Percentiles rank a stretch among this genome's conserved stretches.
phyloP scores from a whole-genome alignment of 53 echinoderm and acorn worm species.

The Holothuria leucospilota region DNA sequence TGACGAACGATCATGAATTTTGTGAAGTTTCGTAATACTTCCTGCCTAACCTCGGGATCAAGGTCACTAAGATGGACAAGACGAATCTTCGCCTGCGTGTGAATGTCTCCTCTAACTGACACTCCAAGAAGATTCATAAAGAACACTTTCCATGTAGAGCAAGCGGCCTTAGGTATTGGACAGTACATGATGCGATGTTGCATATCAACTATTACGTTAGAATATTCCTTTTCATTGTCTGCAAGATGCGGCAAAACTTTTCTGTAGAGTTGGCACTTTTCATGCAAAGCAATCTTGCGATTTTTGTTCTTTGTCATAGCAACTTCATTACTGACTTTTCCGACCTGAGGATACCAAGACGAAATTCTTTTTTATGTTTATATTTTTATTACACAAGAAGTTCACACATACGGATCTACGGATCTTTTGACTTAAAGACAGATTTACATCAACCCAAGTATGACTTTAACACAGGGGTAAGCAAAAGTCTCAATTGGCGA shows the following conservation, averaged over 20 bases:
- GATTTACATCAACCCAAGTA: no score
- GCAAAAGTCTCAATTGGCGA: no score
- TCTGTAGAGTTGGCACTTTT: background rate
- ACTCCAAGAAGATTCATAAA: constrained; percentile 3
- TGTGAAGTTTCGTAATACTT: background rate
- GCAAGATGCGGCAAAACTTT: background rate
- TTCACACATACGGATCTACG: no score
- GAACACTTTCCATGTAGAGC: background rate
- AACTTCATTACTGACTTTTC: background rate
- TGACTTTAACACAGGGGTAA: no score
- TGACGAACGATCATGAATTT: constrained; percentile 35
- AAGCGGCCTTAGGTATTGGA: background rate
- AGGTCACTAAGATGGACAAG: background rate
- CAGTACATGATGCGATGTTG: background rate
- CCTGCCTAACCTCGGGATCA: background rate
- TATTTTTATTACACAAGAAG: no score
- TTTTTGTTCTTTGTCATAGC: background rate
- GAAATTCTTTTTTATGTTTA: no score
- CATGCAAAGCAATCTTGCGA: background rate
- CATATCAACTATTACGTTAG: background rate
- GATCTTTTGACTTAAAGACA: no score
- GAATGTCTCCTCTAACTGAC: background rate
- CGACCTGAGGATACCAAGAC: background rate
- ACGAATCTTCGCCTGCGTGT: background rate
- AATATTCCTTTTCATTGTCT: background rate